Conservation (phyloP, 2,113 vertebrate species). For the Sylvia atricapilla region DNA sequence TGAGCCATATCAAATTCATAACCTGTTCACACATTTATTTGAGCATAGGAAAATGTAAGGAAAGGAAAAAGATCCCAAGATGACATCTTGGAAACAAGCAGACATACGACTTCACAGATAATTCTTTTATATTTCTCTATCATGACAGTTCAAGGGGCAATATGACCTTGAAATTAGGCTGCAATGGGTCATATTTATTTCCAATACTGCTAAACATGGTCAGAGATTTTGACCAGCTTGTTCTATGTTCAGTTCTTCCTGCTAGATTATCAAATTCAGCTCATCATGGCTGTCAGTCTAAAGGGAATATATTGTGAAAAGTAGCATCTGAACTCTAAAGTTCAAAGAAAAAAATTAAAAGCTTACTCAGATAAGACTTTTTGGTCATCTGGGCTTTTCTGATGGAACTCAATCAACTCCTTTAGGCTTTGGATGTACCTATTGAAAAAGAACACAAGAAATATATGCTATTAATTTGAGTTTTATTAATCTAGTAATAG, state of each 20-base stretch:
- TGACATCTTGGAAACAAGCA: background rate
- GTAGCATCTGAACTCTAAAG: background rate
- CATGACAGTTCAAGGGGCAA: background rate
- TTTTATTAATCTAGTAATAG: background rate
- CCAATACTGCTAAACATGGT: background rate
- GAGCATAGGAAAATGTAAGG: background rate
- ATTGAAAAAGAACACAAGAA: background rate
- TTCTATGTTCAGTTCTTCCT: background rate
- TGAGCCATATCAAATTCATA: background rate
- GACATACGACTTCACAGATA: background rate
- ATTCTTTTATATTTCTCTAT: background rate
- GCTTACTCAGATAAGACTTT: constrained; percentile 87
- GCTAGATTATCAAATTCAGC: background rate
- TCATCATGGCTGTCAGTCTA: background rate
- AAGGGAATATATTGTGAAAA: background rate
- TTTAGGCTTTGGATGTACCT: constrained; percentile 88
- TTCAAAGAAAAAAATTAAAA: constrained; percentile 66
- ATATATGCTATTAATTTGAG: background rate
- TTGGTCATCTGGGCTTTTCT: constrained; percentile 86
- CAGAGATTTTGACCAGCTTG: background rate
- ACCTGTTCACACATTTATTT: background rate
- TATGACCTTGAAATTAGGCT: background rate
- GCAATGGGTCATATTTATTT: background rate
- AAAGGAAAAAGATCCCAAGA: background rate
- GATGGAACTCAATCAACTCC: constrained; percentile 91